Evolutionary conservation across 2,113 vertebrate species (phyloP).

Genomic region (Patagioenas fasciata): DNA sequence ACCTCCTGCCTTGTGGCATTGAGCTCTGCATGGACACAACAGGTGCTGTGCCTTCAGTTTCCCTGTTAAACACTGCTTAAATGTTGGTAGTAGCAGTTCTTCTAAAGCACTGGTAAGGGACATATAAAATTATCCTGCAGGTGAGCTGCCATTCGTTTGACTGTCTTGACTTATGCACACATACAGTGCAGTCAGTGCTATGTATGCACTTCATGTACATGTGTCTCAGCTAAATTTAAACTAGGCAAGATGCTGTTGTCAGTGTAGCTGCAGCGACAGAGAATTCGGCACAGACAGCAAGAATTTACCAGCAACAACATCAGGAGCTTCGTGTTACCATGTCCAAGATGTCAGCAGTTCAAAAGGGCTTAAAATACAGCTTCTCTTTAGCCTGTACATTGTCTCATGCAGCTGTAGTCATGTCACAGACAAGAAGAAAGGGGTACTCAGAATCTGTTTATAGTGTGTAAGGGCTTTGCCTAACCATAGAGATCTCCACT

Average conservation of each 20-base stretch:
- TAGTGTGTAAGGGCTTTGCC: neutral
- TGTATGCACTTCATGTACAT: neutral
- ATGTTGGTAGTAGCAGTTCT: neutral
- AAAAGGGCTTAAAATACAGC: neutral
- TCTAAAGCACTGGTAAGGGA: neutral
- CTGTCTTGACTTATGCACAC: neutral
- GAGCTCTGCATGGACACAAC: neutral
- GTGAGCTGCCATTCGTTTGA: neutral
- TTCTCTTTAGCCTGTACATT: neutral
- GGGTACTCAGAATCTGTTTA: neutral
- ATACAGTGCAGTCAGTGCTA: neutral
- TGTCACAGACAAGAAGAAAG: neutral
- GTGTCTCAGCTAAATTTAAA: neutral
- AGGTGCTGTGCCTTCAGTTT: neutral
- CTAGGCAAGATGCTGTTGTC: neutral
- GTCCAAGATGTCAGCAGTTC: neutral
- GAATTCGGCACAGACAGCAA: neutral
- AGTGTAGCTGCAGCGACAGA: neutral
- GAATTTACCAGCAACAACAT: neutral
- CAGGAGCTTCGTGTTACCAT: neutral
- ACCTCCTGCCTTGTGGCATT: neutral
- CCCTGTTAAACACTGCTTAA: neutral
- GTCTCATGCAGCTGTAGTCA: neutral
- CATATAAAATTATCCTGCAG: neutral
- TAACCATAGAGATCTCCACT: neutral